Percentiles rank a stretch among this genome's conserved stretches.
phyloP scores from a whole-genome alignment of 2,797 vertebrate species.

The Xenops minutus region DNA sequence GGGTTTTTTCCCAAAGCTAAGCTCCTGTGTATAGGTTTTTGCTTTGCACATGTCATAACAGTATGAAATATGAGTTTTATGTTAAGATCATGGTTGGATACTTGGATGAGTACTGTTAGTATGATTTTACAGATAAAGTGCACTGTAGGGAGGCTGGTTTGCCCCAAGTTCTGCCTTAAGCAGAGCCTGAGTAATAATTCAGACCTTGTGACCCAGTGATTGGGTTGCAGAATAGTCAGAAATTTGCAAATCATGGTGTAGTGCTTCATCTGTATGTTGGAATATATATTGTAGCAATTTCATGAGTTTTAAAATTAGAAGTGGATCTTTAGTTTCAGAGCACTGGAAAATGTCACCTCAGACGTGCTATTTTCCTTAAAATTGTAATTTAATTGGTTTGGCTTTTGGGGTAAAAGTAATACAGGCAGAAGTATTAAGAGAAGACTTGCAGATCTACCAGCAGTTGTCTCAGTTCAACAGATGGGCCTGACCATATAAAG shows the following conservation, averaged over 20 bases:
- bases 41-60: background rate
- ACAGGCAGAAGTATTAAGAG: background rate
- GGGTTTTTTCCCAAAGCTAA: background rate
- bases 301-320: background rate
- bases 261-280: background rate
- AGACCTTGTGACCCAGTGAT: background rate
- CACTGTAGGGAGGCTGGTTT: background rate
- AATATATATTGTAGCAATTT: background rate
- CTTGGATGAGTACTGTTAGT: background rate
- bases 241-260: background rate
- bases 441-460: background rate
- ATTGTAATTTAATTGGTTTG: background rate
- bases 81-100: background rate
- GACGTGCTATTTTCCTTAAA: background rate
- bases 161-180: background rate
- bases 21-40: background rate
- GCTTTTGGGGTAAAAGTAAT: background rate
- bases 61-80: background rate
- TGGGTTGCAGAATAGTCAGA: background rate
- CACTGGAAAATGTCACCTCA: background rate
- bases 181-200: background rate
- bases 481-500: background rate
- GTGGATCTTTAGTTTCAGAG: background rate
- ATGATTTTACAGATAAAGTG: background rate
- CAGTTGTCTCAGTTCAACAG: background rate